Base-by-base conservation (phyloP, 2,888 invertebrate species). In the Coremacera marginata region DNA sequence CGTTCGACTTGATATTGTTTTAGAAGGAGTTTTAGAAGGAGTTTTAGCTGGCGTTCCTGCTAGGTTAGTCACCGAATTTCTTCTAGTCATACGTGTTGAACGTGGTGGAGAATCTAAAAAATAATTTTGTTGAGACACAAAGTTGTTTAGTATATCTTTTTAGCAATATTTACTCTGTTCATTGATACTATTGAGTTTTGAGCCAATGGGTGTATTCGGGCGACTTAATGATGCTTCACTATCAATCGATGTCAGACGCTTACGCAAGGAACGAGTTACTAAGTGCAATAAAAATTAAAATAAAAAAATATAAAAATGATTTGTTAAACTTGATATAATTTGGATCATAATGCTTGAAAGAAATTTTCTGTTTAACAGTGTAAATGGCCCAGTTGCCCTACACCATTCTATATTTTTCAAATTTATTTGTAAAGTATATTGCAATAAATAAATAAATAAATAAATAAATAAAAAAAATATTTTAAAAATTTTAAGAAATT, bases 181-280 rank as follows among this genome's bases (percentile, higher is more conserved):
- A 60, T 67, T 68, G 57, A 80, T 81, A 7, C 11, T 68, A 22
- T 11, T 27, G 11, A 79, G 75, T 77, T 80, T 83, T 0, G 70
- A 22, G 14, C 71, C n/a, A 7, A 80, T 49, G 3, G 85, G 85
- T 4, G 85, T 85, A 51, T 79, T 81, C 34, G 85, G 82, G 51
- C 84, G 78, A 75, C 82, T 84, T 27, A 80, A 62, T 11, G 79
- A 37, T 22, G 55, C 80, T 34, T 83, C 83, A 51, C 81, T 81
- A 63, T 84, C 84, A 5, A 82, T 76, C 2, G 85, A 85, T n/a
- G 81, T 75, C 34, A 85, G 52, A 25, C 84, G 83, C 71, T 84
- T 85, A 0, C 84, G 81, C 5, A 84, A 81, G 9, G 84, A 84
- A n/a, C 85, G 83, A 63, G 84, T 84, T 1, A 84, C 85, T 85